A percentile compares a stretch with the other conserved stretches of the same genome.
These are phyloP conservation scores for Syrista parreyssii DNA, from an alignment of 2,888 invertebrate genomes.

Conservation along the genomic window DNA sequence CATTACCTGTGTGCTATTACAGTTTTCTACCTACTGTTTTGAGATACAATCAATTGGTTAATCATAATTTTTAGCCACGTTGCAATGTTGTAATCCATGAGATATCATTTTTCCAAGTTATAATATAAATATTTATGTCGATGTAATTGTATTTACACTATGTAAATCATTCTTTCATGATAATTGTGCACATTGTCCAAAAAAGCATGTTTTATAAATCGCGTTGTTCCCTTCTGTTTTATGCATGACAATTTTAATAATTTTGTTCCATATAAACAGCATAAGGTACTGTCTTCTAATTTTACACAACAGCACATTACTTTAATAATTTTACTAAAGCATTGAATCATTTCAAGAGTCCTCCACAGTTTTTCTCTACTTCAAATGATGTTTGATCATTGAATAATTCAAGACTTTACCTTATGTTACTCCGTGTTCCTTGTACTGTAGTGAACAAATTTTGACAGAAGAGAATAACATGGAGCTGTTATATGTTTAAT, in stretches of 20 bases:
- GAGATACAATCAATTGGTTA: neutral
- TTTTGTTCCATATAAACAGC: conserved; percentile 25
- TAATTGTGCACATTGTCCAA: conserved; percentile 9
- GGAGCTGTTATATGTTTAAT: neutral
- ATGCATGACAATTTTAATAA: conserved; percentile 32
- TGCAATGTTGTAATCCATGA: neutral
- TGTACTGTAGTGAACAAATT: neutral
- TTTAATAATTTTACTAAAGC: neutral
- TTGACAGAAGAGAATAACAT: neutral
- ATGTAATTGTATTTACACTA: neutral
- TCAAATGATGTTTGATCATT: neutral
- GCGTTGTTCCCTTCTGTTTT: conserved; percentile 19
- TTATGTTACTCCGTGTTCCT: neutral
- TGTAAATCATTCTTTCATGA: neutral
- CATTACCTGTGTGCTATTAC: neutral
- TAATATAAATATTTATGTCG: neutral
- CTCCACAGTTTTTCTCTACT: neutral
- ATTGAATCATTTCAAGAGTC: neutral
- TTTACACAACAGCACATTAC: conserved; percentile 23
- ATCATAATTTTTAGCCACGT: neutral
- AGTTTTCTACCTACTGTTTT: neutral
- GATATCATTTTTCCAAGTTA: neutral
- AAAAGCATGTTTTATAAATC: conserved; percentile 35
- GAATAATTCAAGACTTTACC: neutral
- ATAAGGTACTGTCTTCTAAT: conserved; percentile 36